Base-by-base conservation (phyloP, 2,888 invertebrate species). In the Eudasyphora cyanicolor region DNA sequence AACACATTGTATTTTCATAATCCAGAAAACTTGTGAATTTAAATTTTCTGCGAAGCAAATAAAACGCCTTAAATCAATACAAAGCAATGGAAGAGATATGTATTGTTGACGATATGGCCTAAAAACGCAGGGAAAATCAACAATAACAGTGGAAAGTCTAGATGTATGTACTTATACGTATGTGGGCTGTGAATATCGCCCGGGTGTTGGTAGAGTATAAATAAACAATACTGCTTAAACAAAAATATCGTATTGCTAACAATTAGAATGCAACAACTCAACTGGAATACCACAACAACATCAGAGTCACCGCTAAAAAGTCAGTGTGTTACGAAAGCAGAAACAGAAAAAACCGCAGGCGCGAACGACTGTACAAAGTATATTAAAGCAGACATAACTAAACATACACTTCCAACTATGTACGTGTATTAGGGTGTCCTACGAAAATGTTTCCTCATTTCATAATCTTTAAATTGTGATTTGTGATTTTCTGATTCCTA, bases 191-290 rank as follows among this genome's bases (percentile, higher is more conserved):
- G n/a, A n/a, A n/a, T n/a, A n/a, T n/a, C n/a, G n/a, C n/a, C n/a
- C n/a, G n/a, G n/a, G n/a, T n/a, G n/a, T n/a, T n/a, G 27, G 57
- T 27, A 27, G 27, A 5, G 14, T 14, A 57, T 27, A 57, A 57
- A 27, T 57, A 57, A 57, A 57, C 57, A 27, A 57, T 7, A 24
- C 29, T 51, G 51, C 27, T 17, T 19, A 70, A 70, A 27, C 27
- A 32, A 70, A 49, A 32, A 19, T 45, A 21, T 32, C 19, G 70
- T 12, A 17, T 57, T 27, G n/a, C 24, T 64, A 42, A 42, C 67
- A 69, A 67, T 69, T 69, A 49, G 67, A 67, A 67, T 19, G 38
- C 67, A 57, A 69, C 54, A 76, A 76, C 35, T 32, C 54, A 76
- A 76, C 35, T 32, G 6, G 35, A 76, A 57, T 38, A 67, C 27